Evolutionary conservation across 2,797 vertebrate genomes (phyloP), one percentile per base, ranked within the genome.

Genomic region (Scleropages formosus): DNA sequence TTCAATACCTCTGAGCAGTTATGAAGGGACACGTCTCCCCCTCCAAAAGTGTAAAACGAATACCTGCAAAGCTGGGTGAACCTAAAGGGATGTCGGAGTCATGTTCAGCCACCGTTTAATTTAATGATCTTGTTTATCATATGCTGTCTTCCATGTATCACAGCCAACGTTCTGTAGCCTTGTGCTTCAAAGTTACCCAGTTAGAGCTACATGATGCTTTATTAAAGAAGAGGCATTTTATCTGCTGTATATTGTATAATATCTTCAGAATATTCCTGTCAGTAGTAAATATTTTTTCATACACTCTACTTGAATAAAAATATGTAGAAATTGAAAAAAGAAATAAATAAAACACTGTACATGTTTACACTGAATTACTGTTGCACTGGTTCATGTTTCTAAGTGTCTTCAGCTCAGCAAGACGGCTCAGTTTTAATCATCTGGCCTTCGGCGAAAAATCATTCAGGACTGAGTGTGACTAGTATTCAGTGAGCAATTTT

Each of bases 331-430:
- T 69, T n/a, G n/a, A n/a, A n/a, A n/a, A n/a, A n/a, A n/a, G n/a
- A n/a, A n/a, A n/a, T n/a, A 66, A 60, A 88, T 88, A n/a, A 92
- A 88, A 92, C 93, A 94, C 93, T 94, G 93, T 93, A 91, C 87
- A 89, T 82, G 89, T 88, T 90, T 90, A 93, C 93, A 93, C 93
- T 94, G 93, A 92, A 92, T 91, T 89, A 90, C 88, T 89, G 77
- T 90, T 91, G 91, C 92, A 91, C 91, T 92, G 90, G 90, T 84
- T 85, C 79, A 11, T 59, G 24, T 62, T 47, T 75, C 27, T 58
- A 47, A 62, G 56, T 31, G 44, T 74, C 56, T 47, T 64, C 39
- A 67, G 79, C 39, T 72, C 76, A 76, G 61, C 56, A 47, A n/a
- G 62, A 66, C 73, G 68, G 68, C 58, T 75, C 31, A n/a, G 22